phyloP scores from a whole-genome alignment of 2,113 vertebrate genomes.

The Atrichornis clamosus region DNA sequence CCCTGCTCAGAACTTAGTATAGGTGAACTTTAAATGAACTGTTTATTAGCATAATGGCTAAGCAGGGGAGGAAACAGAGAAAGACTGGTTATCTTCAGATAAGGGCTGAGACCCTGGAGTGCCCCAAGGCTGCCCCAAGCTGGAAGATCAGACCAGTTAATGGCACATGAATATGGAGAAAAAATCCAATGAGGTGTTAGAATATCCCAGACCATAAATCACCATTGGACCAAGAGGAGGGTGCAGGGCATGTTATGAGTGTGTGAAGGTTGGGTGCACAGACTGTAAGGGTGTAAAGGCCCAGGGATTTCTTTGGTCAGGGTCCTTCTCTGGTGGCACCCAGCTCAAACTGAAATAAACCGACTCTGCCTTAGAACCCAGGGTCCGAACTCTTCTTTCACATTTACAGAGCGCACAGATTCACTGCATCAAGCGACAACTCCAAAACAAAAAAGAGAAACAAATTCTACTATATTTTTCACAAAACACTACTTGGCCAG shows the following conservation, averaged over 20 bases:
- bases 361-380: background rate
- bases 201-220: background rate
- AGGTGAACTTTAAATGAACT: background rate
- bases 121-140: background rate
- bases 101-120: background rate
- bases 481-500: background rate
- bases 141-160: background rate
- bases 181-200: background rate
- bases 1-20: background rate
- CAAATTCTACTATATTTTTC: background rate
- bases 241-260: accelerated
- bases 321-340: background rate
- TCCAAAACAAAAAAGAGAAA: background rate
- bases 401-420: background rate
- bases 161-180: background rate
- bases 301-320: background rate
- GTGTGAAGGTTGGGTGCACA: accelerated
- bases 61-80: background rate
- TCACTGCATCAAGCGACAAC: background rate
- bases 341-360: background rate
- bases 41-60: background rate
- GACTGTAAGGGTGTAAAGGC: background rate
- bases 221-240: background rate
- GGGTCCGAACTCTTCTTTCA: background rate
- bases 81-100: background rate